Conservation (phyloP, 2,888 invertebrate species). For the Athalia cordata region DNA sequence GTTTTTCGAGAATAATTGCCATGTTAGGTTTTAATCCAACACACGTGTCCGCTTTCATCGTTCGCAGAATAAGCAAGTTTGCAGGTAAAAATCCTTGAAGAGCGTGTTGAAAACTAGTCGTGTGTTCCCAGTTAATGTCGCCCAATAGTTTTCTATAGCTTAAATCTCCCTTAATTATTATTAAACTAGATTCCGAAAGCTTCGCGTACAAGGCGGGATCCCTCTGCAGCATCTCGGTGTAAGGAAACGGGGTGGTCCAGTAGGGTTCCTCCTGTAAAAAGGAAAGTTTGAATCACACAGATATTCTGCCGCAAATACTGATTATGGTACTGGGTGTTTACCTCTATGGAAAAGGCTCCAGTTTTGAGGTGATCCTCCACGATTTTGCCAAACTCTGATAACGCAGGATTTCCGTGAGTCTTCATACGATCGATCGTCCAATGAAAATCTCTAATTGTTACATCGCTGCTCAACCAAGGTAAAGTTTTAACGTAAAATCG, state of each 20-base stretch:
- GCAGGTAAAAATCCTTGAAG: slow-evolving; percentile 90
- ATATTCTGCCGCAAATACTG: too few relatives aligned
- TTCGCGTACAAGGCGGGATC: slow-evolving; percentile 82
- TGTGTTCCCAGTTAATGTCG: slow-evolving; percentile 88
- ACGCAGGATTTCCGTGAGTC: slow-evolving; percentile 55
- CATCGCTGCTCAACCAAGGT: slow-evolving; percentile 98
- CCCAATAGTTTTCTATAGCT: slow-evolving; percentile 96
- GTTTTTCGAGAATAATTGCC: slow-evolving; percentile 75
- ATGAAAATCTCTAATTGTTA: slow-evolving; percentile 83
- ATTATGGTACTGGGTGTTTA: too few relatives aligned
- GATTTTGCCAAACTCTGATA: slow-evolving; percentile 75
- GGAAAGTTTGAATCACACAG: background rate
- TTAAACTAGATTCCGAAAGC: slow-evolving; percentile 80
- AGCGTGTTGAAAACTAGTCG: slow-evolving; percentile 79
- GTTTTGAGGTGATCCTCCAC: slow-evolving; percentile 78
- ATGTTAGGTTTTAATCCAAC: slow-evolving; percentile 83
- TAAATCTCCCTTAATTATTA: slow-evolving; percentile 95
- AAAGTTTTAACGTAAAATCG: slow-evolving; percentile 90
- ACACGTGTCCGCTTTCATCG: slow-evolving; percentile 92
- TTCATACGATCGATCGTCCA: slow-evolving; percentile 78
- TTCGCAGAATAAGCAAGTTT: slow-evolving; percentile 87
- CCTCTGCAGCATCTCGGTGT: slow-evolving; percentile 83
- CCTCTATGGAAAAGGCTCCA: slow-evolving; percentile 51
- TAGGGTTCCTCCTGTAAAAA: slow-evolving; percentile 79
- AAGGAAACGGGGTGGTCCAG: slow-evolving; percentile 92